phyloP scores from a whole-genome alignment of 2,888 invertebrate genomes.

The Pseudanteris insignis region DNA sequence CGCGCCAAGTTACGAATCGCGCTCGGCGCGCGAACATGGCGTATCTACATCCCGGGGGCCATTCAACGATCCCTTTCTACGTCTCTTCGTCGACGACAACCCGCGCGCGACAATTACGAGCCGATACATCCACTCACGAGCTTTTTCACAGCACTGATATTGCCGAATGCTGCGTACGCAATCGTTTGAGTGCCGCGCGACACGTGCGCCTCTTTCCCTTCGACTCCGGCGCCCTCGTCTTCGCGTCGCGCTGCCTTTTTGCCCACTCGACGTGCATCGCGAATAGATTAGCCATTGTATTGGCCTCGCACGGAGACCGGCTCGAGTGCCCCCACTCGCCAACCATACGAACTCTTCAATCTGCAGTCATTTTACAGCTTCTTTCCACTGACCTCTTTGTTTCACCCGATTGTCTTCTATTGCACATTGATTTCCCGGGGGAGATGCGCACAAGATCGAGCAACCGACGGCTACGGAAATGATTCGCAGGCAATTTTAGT shows the following conservation, averaged over 20 bases:
- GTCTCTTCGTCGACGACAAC: conserved; percentile 35
- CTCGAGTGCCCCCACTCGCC: conserved; percentile 2
- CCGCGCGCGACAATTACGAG: conserved; percentile 55
- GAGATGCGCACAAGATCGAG: conserved; percentile 4
- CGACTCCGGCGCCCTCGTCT: not conserved
- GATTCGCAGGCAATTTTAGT: no score
- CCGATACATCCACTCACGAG: conserved; percentile 61
- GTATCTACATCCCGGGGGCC: conserved; percentile 63
- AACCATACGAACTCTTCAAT: conserved; percentile 1
- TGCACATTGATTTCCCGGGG: conserved; percentile 11
- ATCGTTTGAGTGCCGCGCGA: conserved; percentile 23
- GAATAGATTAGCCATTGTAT: conserved; percentile 26
- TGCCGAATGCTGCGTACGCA: conserved; percentile 33
- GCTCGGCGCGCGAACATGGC: conserved; percentile 61
- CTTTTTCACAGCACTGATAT: conserved; percentile 57
- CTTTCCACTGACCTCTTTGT: conserved; percentile 30
- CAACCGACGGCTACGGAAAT: no score
- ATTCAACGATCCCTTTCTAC: conserved; percentile 49
- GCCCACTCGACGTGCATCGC: conserved; percentile 28
- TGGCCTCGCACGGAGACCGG: conserved; percentile 2
- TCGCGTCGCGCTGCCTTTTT: not conserved
- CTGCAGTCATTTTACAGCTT: conserved; percentile 6
- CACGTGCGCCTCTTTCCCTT: not conserved
- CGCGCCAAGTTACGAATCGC: conserved; percentile 61
- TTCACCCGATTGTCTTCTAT: conserved; percentile 11